A percentile compares a stretch with the other conserved stretches of the same genome.
Evolutionary conservation across 2,888 invertebrate species (phyloP).

Genomic region (Peribatodes rhomboidaria): DNA sequence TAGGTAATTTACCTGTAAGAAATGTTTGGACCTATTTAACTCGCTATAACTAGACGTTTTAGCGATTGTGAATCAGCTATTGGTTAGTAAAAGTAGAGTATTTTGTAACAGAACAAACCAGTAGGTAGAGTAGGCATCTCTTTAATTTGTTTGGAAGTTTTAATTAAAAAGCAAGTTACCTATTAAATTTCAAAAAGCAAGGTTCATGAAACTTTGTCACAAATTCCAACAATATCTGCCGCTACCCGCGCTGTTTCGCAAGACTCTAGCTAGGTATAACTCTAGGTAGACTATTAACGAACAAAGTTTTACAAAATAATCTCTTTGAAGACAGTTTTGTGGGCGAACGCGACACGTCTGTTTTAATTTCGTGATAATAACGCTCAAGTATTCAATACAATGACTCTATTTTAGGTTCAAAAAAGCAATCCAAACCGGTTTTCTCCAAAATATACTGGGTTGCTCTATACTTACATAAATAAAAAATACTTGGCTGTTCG

Average conservation of each 20-base stretch:
- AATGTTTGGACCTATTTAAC: not conserved
- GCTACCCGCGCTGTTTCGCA: conserved; percentile 4
- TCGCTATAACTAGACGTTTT: not conserved
- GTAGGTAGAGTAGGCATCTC: too few relatives aligned
- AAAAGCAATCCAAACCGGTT: conserved; percentile 11
- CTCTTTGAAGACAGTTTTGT: conserved; percentile 10
- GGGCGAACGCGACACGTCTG: conserved; percentile 21
- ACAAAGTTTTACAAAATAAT: conserved; percentile 11
- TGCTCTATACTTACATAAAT: not conserved
- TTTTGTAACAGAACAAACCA: too few relatives aligned
- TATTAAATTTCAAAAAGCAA: conserved; percentile 1
- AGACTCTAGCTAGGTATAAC: conserved; percentile 11
- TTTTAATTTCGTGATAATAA: conserved; percentile 17
- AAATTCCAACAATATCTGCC: conserved; percentile 1
- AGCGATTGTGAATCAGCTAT: not conserved
- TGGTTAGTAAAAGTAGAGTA: not conserved
- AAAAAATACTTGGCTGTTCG: not conserved
- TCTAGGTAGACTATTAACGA: conserved; percentile 5
- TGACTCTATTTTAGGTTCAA: conserved; percentile 8
- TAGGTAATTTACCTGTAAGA: not conserved
- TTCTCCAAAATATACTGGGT: not conserved
- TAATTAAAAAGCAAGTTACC: too few relatives aligned
- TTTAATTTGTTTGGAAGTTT: too few relatives aligned
- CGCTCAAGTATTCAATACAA: conserved; percentile 26
- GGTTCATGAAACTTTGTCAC: not conserved